Percentiles rank a stretch among this genome's conserved stretches.
Evolutionary conservation across 2,113 vertebrate species (phyloP).

Genomic region (Piprites chloris): DNA sequence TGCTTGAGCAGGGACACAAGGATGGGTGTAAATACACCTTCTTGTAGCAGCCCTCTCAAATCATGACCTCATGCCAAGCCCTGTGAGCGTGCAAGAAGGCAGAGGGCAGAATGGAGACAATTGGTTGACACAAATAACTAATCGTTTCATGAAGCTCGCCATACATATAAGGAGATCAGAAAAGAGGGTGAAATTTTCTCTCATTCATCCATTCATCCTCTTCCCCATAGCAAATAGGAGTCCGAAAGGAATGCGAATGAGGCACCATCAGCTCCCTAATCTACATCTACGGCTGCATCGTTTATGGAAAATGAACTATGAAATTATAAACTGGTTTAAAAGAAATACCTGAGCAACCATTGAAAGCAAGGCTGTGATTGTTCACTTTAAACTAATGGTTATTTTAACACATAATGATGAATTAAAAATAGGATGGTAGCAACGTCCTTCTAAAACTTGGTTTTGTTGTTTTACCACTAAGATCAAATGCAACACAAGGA

Average conservation of each 20-base stretch:
- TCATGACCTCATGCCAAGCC: fast-evolving
- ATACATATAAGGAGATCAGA: neutral
- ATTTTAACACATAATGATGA: constrained; percentile 67
- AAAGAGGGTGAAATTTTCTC: neutral
- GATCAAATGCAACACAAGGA: constrained; percentile 69
- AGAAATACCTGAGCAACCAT: constrained; percentile 11
- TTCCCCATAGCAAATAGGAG: neutral
- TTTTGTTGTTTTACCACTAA: constrained; percentile 60
- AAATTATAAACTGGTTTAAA: constrained; percentile 24
- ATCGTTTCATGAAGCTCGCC: neutral
- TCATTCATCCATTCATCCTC: neutral
- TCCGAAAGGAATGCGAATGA: neutral
- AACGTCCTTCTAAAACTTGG: constrained; percentile 12
- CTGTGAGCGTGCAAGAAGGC: neutral
- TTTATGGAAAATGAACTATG: neutral
- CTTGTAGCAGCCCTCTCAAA: neutral
- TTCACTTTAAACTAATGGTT: constrained; percentile 1
- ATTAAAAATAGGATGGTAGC: constrained; percentile 59
- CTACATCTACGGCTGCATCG: neutral
- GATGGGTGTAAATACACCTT: neutral
- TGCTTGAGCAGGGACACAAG: neutral
- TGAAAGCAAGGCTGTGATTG: constrained; percentile 30
- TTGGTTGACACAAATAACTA: neutral
- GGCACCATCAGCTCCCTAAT: neutral
- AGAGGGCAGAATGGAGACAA: neutral